phyloP scores from a whole-genome alignment of 2,113 vertebrate species.

The Lagopus muta region DNA sequence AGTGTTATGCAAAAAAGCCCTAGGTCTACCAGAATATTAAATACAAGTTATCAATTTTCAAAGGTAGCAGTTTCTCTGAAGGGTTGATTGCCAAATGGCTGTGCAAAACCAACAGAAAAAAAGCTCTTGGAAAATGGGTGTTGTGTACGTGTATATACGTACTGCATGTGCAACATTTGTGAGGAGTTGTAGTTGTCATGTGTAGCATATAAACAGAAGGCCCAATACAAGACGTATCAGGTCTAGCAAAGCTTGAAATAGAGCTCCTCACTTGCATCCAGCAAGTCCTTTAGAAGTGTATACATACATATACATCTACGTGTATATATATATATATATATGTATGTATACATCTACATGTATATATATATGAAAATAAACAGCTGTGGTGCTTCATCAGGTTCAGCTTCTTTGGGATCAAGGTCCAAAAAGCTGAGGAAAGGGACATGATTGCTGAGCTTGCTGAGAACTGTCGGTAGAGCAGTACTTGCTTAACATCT shows the following conservation, averaged over 20 bases:
- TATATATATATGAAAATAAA: neutral
- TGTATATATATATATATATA: no score
- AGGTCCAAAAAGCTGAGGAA: rapidly evolving
- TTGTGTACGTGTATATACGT: rapidly evolving
- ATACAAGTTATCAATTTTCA: neutral
- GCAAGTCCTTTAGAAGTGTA: neutral
- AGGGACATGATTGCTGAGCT: rapidly evolving
- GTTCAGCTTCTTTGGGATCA: rapidly evolving
- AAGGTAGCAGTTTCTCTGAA: neutral
- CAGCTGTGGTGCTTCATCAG: neutral
- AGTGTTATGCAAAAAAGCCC: neutral
- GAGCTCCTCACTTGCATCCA: rapidly evolving
- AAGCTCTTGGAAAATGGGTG: neutral
- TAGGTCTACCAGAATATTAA: neutral
- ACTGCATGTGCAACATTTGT: rapidly evolving
- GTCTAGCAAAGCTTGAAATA: neutral
- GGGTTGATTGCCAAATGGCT: neutral
- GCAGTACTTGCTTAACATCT: neutral
- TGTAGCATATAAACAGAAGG: neutral
- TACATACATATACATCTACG: no score
- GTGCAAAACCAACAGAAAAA: neutral
- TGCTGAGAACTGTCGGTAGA: neutral
- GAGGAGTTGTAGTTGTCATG: rapidly evolving
- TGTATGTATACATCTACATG: no score
- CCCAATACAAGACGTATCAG: rapidly evolving